phyloP scores from a whole-genome alignment of 2,888 invertebrate species.

The Hydrotaea diabolus region DNA sequence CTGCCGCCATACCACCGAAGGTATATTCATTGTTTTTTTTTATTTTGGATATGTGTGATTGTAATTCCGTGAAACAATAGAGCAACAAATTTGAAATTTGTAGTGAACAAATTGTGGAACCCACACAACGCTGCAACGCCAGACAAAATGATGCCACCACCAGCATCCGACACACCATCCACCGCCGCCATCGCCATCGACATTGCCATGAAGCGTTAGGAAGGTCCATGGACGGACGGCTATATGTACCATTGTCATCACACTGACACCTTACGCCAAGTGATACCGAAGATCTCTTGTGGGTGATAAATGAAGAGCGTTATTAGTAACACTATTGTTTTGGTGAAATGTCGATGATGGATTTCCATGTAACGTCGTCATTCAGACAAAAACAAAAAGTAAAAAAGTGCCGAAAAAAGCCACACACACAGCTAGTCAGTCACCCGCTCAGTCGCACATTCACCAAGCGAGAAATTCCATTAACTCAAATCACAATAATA shows the following conservation, averaged over 20 bases:
- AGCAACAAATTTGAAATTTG: slow-evolving; percentile 55
- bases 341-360: slow-evolving; percentile 36
- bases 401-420: slow-evolving; percentile 12
- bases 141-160: slow-evolving; percentile 44
- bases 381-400: slow-evolving; percentile 20
- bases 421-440: slow-evolving; percentile 31
- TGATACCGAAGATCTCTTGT: slow-evolving; percentile 34
- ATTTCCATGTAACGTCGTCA: slow-evolving; percentile 28
- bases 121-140: slow-evolving; percentile 43
- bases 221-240: background rate
- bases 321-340: slow-evolving; percentile 49
- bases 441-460: background rate
- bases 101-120: slow-evolving; percentile 41
- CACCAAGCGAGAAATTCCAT: slow-evolving; percentile 31
- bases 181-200: background rate
- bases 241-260: slow-evolving; percentile 64
- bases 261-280: slow-evolving; percentile 44
- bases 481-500: slow-evolving; percentile 39
- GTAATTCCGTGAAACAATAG: slow-evolving; percentile 33
- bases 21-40: slow-evolving; percentile 24
- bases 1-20: background rate
- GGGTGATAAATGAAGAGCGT: slow-evolving; percentile 41
- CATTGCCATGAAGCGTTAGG: background rate
- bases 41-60: no score
- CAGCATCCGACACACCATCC: slow-evolving; percentile 23